Percentiles rank a stretch among this genome's conserved stretches.
Conservation (phyloP, 2,888 invertebrate species). For the Drosophila atripex region DNA sequence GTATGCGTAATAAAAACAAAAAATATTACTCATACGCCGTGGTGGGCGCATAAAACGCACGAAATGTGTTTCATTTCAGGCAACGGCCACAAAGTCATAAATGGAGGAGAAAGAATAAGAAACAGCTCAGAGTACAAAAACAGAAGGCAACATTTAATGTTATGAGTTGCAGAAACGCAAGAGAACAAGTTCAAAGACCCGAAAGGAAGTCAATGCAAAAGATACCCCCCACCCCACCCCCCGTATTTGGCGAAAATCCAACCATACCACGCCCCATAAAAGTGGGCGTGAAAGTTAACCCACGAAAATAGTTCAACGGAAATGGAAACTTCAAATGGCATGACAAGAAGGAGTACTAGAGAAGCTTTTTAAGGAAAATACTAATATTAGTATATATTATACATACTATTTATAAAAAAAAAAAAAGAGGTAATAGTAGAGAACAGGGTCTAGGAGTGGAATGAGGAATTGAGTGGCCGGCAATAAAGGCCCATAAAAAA, state of each 20-base stretch:
- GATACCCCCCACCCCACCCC: too few relatives aligned
- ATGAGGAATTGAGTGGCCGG: conserved; percentile 51
- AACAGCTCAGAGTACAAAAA: conserved; percentile 7
- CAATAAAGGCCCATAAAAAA: conserved; percentile 38
- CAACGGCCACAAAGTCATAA: conserved; percentile 61
- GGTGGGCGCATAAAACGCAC: conserved; percentile 40
- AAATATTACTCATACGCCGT: conserved; percentile 48
- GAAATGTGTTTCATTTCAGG: conserved; percentile 64
- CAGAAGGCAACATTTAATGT: conserved; percentile 50
- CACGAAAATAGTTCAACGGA: conserved; percentile 65
- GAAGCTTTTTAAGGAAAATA: not conserved
- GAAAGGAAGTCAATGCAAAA: conserved; percentile 21
- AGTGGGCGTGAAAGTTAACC: conserved; percentile 36
- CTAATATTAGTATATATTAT: not conserved
- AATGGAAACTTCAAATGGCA: conserved; percentile 57
- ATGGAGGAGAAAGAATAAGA: conserved; percentile 11
- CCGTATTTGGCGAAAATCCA: too few relatives aligned
- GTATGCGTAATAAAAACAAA: conserved; percentile 45
- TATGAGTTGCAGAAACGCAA: conserved; percentile 68
- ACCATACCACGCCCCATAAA: not conserved
- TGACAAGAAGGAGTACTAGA: conserved; percentile 14
- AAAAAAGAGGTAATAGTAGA: not conserved
- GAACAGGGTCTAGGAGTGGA: conserved; percentile 6
- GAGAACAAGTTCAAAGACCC: conserved; percentile 67
- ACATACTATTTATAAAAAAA: not conserved